Evolutionary conservation across 2,113 vertebrate species (phyloP).

Genomic region (Apus apus): DNA sequence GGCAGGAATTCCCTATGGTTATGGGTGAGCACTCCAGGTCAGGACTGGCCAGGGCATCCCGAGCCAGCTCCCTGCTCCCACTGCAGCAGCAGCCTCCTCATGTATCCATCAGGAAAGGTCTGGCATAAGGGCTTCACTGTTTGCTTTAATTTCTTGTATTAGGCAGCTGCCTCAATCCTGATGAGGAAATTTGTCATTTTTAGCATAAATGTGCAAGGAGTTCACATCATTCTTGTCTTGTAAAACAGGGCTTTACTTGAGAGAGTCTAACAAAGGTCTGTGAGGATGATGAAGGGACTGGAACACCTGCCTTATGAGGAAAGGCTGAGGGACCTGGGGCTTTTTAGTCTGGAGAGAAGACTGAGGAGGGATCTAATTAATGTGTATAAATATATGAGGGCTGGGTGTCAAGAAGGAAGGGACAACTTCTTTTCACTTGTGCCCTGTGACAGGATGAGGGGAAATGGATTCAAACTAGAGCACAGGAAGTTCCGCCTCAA

Average conservation of each 20-base stretch:
- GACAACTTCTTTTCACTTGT: no score
- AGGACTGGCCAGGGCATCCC: not conserved
- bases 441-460: no score
- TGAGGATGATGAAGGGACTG: no score
- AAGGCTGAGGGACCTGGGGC: no score
- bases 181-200: not conserved
- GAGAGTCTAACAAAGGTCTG: no score
- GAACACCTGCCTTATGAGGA: no score
- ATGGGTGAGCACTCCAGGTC: rapidly evolving
- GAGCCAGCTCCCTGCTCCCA: not conserved
- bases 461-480: no score
- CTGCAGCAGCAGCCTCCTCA: not conserved
- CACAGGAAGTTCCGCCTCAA: no score
- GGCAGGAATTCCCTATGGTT: not conserved
- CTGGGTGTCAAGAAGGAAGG: no score
- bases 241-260: not conserved
- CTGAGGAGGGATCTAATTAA: no score
- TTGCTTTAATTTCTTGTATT: not conserved
- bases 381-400: no score
- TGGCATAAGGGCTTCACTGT: not conserved
- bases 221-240: not conserved
- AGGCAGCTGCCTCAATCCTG: not conserved
- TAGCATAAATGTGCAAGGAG: not conserved
- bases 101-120: not conserved
- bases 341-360: no score